Base-by-base conservation (phyloP, 2,888 invertebrate genomes). In the Lepidonotus clava region DNA sequence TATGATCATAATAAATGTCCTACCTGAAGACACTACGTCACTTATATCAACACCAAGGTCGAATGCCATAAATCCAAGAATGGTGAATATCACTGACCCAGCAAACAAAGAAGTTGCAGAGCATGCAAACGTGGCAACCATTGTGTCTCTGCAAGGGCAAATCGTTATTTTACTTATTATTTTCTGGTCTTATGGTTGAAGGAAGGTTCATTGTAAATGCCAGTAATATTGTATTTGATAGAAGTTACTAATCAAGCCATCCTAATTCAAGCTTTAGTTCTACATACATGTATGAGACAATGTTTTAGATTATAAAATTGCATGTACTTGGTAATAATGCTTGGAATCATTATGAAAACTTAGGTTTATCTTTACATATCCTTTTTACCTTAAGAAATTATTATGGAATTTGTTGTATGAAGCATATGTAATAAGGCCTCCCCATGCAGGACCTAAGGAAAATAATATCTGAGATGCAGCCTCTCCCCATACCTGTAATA, bases 401-500 rank as follows among this genome's bases (percentile, higher is more conserved):
- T 80, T 28, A 46, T 80, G 38, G 46, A 80, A 80, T 24, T 80
- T 80, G 46, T 80, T 80, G 80, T 80, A 40, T 41, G 34, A 34
- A 11, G 80, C 5, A 40, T n/a, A 80, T 14, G 36, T 46, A 4
- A 80, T 36, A 11, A 80, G 11, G 8, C 28, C 38, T 6, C 80
- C 80, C 80, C 80, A 80, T n/a, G 41, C 40, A n/a, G 40, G 38
- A 4, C 80, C 80, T 8, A 40, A 28, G 8, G 80, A 80, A 46
- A 41, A 80, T 24, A 80, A 80, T 5, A 80, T 40, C 41, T 80
- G 80, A 41, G 80, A 41, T 14, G 80, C 80, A 18, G 80, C 80
- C 38, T 34, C n/a, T 80, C n/a, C 80, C 80, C 80, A 80, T 18
- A 80, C 80, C 80, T 80, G 80, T 14, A 38, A 80, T n/a, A 5